Base-by-base conservation (phyloP, 1,140 invertebrate genomes). In the Eueides isabella region DNA sequence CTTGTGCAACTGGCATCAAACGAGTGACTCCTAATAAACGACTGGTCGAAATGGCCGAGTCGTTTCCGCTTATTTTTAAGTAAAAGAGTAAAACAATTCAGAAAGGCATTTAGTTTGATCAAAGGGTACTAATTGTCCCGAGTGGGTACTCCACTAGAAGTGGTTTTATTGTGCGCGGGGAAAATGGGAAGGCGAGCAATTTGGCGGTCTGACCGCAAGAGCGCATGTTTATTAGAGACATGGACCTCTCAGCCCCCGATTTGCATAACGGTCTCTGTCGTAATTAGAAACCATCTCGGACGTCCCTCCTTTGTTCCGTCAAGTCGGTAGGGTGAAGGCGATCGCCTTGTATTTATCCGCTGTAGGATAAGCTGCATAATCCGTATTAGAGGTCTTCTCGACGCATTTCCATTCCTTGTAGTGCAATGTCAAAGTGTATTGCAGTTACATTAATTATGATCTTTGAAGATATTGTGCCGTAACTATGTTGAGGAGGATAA, bases 281-380 rank as follows among this genome's bases (percentile, higher is more conserved):
- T 91, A 91, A 91, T 91, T 91, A 91, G 89, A 90, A 91, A 89
- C 88, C 87, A 89, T 91, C 89, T 91, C 87, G 84, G 85, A 84
- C 85, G 85, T 80, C 78, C 84, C 84, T 86, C 87, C 89, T 91
- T 91, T 91, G 86, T 86, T 80, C 81, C 81, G 83, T 86, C 85
- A 82, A 83, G 88, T 86, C 85, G 81, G 80, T 38, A 62, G 62
- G 81, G 79, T 79, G 80, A 82, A 85, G 80, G 86, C 86, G 82
- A 81, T 85, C 81, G 85, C 85, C 86, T 88, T 88, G 84, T 85
- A 88, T 87, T 89, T 89, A 89, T 77, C 78, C 81, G 78, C 78
- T 77, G 63, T 73, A 76, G 81, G 78, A 79, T 85, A 81, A 85
- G 81, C 80, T 76, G 78, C 84, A 81, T 87, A 87, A 86, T 87